A percentile compares a stretch with the other conserved stretches of the same genome.
Conservation (phyloP, 2,797 vertebrate genomes). For the Columba guinea region DNA sequence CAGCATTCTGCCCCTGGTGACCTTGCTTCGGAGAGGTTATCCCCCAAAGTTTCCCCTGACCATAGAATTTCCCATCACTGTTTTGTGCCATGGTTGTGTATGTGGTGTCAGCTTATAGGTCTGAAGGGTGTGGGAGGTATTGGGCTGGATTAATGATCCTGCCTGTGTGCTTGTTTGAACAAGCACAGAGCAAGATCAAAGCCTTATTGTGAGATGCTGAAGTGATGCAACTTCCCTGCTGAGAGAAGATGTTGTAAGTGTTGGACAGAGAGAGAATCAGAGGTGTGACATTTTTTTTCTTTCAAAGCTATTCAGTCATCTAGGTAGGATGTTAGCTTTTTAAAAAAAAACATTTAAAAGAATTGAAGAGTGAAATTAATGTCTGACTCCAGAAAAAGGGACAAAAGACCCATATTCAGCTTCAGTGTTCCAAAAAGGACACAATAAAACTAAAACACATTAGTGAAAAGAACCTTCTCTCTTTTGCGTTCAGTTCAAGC, state of each 20-base stretch:
- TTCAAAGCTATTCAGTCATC: not conserved
- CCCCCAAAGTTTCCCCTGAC: not conserved
- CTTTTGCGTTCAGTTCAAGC: not conserved
- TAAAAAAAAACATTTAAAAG: not conserved
- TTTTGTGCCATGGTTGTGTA: not conserved
- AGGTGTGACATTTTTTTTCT: not conserved
- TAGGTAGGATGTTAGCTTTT: not conserved
- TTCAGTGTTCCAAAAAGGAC: not conserved
- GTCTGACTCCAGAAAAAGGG: not conserved
- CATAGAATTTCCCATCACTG: not conserved
- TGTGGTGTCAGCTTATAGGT: not conserved
- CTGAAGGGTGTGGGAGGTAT: not conserved
- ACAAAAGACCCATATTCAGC: not conserved
- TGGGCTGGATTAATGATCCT: not conserved
- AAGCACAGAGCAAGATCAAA: not conserved
- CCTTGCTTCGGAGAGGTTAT: not conserved
- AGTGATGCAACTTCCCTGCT: not conserved
- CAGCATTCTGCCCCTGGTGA: not conserved
- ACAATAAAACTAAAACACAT: not conserved
- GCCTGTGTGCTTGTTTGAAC: not conserved
- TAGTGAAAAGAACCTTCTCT: not conserved
- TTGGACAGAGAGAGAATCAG: not conserved
- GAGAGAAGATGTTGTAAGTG: not conserved
- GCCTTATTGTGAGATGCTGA: not conserved
- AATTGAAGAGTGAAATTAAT: not conserved